Evolutionary conservation across 2,113 vertebrate species (phyloP).

Genomic region (Leucopsar rothschildi): DNA sequence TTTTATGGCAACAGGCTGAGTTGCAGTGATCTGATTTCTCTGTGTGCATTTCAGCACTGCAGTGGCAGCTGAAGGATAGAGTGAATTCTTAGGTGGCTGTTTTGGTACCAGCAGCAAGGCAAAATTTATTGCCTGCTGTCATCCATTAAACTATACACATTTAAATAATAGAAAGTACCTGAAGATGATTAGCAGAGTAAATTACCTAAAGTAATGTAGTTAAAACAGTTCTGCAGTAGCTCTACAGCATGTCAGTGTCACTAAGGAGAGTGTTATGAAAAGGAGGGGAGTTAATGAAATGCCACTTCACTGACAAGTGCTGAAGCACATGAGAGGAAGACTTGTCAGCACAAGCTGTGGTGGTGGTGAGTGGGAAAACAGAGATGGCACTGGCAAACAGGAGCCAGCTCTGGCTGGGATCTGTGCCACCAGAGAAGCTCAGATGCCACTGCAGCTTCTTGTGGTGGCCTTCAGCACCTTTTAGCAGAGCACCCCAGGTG

Average conservation of each 20-base stretch:
- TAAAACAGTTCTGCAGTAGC: background rate
- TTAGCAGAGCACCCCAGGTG: background rate
- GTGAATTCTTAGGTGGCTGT: background rate
- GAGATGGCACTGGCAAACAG: background rate
- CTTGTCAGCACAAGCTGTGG: background rate
- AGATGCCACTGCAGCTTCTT: background rate
- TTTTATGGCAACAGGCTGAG: background rate
- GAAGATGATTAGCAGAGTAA: background rate
- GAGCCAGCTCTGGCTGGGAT: background rate
- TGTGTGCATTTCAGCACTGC: background rate
- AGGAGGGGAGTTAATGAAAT: background rate
- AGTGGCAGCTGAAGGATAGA: background rate
- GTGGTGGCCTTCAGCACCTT: background rate
- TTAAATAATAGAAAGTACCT: background rate
- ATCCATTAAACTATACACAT: background rate
- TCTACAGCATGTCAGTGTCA: background rate
- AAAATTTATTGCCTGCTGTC: background rate
- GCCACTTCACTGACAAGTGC: background rate
- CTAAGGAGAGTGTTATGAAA: background rate
- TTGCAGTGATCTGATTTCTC: background rate
- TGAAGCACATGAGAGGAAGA: background rate
- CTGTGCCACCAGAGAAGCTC: background rate
- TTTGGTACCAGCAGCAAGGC: background rate
- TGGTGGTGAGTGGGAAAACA: background rate
- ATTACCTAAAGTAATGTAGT: background rate